Conservation (phyloP, 2,113 vertebrate genomes). For the Cinclus mexicanus region DNA sequence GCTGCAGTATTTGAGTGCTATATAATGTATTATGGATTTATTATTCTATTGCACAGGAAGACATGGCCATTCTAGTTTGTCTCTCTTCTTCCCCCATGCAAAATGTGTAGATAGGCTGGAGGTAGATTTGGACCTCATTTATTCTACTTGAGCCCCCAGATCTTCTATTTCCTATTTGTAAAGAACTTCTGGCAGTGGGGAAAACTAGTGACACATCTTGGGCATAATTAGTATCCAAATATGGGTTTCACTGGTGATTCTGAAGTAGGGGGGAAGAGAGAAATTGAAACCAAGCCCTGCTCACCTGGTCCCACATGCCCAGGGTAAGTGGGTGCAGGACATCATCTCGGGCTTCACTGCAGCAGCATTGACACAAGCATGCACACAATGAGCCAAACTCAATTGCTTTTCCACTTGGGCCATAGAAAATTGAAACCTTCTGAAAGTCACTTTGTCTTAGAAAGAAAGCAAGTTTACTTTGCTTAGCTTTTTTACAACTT, state of each 20-base stretch:
- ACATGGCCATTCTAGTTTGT: not conserved
- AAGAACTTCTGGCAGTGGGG: not conserved
- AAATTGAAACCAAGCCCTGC: not conserved
- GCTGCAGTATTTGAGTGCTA: not conserved
- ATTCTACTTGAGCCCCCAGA: not conserved
- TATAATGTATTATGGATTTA: not conserved
- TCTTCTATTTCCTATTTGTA: not conserved
- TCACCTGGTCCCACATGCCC: fast-evolving
- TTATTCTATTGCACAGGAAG: fast-evolving
- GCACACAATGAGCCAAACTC: not conserved
- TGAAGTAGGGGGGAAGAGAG: not conserved
- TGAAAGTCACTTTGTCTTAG: not conserved
- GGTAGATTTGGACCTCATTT: not conserved
- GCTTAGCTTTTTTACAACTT: slow-evolving; percentile 7
- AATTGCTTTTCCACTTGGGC: not conserved
- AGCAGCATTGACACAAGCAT: fast-evolving
- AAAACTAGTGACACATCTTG: not conserved
- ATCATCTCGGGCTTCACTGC: fast-evolving
- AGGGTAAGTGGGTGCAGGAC: fast-evolving
- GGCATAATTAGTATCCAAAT: not conserved
- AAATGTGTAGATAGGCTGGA: not conserved
- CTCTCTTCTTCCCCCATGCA: not conserved
- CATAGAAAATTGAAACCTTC: slow-evolving; percentile 13
- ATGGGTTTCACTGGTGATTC: not conserved
- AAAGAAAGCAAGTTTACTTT: slow-evolving; percentile 10